These are phyloP conservation scores for Drosophila chauvacae DNA, from an alignment of 1,140 invertebrate species.

Conservation along the genomic window DNA sequence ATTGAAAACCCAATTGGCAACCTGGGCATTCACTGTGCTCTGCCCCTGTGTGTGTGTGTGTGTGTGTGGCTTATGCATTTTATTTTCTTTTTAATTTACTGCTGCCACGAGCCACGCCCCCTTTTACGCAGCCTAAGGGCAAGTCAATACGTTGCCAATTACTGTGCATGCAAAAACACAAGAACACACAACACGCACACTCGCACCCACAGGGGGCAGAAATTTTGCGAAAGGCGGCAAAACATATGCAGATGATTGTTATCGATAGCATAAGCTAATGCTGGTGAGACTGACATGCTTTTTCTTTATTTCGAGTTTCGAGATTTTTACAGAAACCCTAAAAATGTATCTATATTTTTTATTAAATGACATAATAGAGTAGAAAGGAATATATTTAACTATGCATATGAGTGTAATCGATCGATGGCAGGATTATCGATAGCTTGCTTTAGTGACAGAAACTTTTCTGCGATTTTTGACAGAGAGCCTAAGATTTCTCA, in stretches of 20 bases:
- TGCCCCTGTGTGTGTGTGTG: neutral
- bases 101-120: constrained; percentile 25
- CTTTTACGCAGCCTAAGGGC: constrained; percentile 23
- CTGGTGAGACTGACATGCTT: too few relatives aligned
- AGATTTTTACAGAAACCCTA: neutral
- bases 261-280: constrained; percentile 23
- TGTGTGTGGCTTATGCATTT: constrained; percentile 24
- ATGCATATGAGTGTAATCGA: too few relatives aligned
- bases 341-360: neutral
- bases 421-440: too few relatives aligned
- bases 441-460: too few relatives aligned
- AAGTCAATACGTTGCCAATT: constrained; percentile 67
- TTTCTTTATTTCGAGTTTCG: too few relatives aligned
- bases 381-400: neutral
- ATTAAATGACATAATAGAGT: too few relatives aligned
- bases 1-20: constrained; percentile 28
- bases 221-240: too few relatives aligned
- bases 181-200: neutral
- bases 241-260: constrained; percentile 40
- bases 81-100: constrained; percentile 53
- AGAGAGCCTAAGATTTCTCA: neutral
- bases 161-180: constrained; percentile 34
- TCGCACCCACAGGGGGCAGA: neutral
- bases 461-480: neutral
- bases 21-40: constrained; percentile 2